Conservation (phyloP, 2,113 vertebrate species). For the Cyprinodon variegatus region DNA sequence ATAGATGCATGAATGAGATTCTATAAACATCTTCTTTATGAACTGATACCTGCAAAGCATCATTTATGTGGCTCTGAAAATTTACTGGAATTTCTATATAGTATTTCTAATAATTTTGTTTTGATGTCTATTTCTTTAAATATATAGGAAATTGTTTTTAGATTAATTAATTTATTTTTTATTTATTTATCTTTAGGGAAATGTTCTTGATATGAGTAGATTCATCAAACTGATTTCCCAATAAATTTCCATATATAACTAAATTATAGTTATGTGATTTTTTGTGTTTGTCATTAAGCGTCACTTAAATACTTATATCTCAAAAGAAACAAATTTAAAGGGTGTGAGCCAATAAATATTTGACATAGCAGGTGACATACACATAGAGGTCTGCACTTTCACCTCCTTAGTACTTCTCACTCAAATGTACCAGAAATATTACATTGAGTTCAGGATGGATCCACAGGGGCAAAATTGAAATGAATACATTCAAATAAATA, state of each 20-base stretch:
- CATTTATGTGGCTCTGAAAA: not conserved
- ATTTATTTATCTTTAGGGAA: not conserved
- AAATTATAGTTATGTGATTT: not conserved
- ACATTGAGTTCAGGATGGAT: not conserved
- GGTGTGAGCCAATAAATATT: not conserved
- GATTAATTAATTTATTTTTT: too few relatives aligned
- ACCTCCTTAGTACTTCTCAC: too few relatives aligned
- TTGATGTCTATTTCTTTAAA: not conserved
- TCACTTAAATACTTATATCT: not conserved
- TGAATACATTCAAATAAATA: not conserved
- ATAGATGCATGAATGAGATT: not conserved
- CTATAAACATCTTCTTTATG: not conserved
- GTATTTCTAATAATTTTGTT: not conserved
- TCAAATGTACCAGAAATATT: not conserved
- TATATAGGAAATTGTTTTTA: too few relatives aligned
- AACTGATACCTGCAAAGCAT: rapidly evolving
- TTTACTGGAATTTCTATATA: not conserved
- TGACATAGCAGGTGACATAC: too few relatives aligned
- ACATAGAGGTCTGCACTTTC: not conserved
- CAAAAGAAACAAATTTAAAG: not conserved
- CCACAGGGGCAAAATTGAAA: not conserved
- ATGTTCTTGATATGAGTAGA: not conserved
- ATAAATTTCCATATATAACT: not conserved
- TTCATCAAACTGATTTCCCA: not conserved
- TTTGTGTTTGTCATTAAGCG: not conserved